A percentile compares a stretch with the other conserved stretches of the same genome.
These are phyloP conservation scores for Cladorhizidae sp. DNA, from an alignment of 37 sponge, comb jelly and placozoan genomes.

Conservation along the genomic window DNA sequence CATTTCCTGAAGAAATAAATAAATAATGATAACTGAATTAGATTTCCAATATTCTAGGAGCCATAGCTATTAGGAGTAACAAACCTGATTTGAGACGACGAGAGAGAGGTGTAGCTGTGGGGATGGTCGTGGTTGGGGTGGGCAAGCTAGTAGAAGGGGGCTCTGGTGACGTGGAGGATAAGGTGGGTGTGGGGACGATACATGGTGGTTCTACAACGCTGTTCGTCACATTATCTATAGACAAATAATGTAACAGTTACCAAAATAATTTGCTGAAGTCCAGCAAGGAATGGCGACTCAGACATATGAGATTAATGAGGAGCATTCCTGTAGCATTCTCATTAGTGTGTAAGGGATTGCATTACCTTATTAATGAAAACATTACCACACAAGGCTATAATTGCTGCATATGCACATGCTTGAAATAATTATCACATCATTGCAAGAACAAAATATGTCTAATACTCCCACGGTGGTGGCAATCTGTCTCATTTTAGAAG, in stretches of 20 bases:
- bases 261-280: background rate
- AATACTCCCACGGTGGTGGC: no score
- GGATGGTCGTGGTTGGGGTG: background rate
- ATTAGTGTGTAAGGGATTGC: background rate
- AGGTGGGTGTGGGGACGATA: background rate
- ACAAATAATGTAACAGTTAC: background rate
- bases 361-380: background rate
- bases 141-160: background rate
- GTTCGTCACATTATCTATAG: background rate
- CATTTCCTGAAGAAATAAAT: slow-evolving; percentile 9
- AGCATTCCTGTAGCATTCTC: background rate
- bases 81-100: background rate
- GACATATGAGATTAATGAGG: background rate
- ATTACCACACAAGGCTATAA: background rate
- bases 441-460: background rate
- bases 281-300: background rate
- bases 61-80: no score
- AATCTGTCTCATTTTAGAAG: no score
- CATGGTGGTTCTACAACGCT: background rate
- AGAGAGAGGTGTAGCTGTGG: background rate
- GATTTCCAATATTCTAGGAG: no score
- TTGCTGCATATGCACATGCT: background rate
- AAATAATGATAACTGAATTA: background rate
- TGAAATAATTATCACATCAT: background rate
- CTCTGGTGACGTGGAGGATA: background rate